Conservation (phyloP, 2,888 invertebrate genomes). For the Temnothorax ravouxi region DNA sequence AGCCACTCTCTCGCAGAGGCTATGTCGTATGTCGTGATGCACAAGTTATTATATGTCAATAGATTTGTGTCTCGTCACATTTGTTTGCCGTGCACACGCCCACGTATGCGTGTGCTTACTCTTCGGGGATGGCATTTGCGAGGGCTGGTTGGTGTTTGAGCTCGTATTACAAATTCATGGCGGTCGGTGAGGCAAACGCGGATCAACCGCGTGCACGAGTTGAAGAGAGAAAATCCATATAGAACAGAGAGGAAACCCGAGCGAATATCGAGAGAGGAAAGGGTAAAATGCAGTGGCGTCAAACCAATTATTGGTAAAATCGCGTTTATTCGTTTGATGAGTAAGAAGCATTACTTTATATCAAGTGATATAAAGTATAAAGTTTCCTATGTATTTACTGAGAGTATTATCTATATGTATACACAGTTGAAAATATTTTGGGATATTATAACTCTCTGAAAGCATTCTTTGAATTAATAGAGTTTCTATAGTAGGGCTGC, state of each 20-base stretch:
- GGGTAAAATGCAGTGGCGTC: slow-evolving; percentile 48
- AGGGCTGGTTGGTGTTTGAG: slow-evolving; percentile 53
- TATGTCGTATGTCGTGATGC: slow-evolving; percentile 69
- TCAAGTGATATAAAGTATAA: not conserved
- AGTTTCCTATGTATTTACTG: not conserved
- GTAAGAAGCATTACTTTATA: not conserved
- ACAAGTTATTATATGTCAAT: slow-evolving; percentile 49
- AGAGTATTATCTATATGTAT: not conserved
- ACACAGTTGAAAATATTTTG: not conserved
- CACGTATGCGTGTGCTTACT: slow-evolving; percentile 19
- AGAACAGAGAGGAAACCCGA: slow-evolving; percentile 3
- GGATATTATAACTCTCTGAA: not conserved
- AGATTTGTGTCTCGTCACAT: slow-evolving; percentile 38
- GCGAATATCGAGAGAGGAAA: slow-evolving; percentile 34
- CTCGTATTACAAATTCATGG: slow-evolving; percentile 56
- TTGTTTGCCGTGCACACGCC: slow-evolving; percentile 30
- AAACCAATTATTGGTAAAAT: slow-evolving; percentile 37
- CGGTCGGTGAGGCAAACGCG: slow-evolving; percentile 39
- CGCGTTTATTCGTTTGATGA: not conserved
- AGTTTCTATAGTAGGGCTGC: not conserved
- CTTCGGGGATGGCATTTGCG: slow-evolving; percentile 37
- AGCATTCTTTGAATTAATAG: not conserved
- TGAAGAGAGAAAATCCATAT: slow-evolving; percentile 31
- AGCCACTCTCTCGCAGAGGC: slow-evolving; percentile 82
- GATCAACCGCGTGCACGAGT: slow-evolving; percentile 25